A percentile compares a stretch with the other conserved stretches of the same genome.
These are phyloP conservation scores for Sebastes oblongus DNA, from an alignment of 2,797 vertebrate genomes.

Conservation along the genomic window DNA sequence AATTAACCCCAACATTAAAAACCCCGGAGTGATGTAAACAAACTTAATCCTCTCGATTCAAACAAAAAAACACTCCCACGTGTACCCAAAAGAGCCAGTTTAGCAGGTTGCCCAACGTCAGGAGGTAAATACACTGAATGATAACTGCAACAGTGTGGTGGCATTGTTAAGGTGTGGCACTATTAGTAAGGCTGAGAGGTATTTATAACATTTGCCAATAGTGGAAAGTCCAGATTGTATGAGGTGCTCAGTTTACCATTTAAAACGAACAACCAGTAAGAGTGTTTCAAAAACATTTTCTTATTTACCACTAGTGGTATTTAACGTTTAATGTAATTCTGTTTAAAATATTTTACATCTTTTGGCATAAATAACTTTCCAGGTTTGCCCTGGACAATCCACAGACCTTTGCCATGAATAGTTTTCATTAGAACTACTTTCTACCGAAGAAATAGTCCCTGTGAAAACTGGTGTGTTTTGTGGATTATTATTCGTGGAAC, in stretches of 20 bases:
- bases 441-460: background rate
- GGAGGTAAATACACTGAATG: no score
- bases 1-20: background rate
- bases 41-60: rapidly evolving
- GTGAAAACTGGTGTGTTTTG: background rate
- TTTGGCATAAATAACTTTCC: background rate
- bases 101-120: background rate
- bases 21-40: background rate
- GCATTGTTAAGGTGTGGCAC: background rate
- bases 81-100: background rate
- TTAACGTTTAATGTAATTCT: background rate
- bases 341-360: background rate
- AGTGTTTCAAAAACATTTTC: background rate
- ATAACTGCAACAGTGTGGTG: no score
- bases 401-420: background rate
- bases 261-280: background rate
- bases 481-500: background rate
- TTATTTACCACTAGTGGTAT: background rate
- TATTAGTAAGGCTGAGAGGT: rapidly evolving
- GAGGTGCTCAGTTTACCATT: background rate
- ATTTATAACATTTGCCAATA: background rate
- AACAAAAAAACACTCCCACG: background rate
- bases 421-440: background rate
- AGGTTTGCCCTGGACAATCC: background rate
- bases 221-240: background rate